These are phyloP conservation scores for Canis aureus DNA, from an alignment of 2,113 vertebrate genomes.

Conservation along the genomic window DNA sequence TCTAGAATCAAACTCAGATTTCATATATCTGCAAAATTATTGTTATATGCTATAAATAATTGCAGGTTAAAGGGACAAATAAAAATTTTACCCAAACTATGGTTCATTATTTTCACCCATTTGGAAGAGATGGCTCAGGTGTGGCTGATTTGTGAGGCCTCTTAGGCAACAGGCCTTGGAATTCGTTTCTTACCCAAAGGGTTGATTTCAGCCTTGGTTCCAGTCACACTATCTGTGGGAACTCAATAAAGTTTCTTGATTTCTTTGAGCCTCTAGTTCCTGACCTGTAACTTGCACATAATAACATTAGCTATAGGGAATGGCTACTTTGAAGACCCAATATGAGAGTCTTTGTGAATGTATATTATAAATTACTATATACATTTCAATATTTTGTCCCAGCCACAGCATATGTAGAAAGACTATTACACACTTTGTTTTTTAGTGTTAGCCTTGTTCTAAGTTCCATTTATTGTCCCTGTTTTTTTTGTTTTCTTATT, in stretches of 20 bases:
- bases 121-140: not conserved
- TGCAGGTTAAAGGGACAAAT: not conserved
- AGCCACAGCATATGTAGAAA: not conserved
- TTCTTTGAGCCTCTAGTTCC: not conserved
- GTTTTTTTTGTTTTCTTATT: constrained; percentile 41
- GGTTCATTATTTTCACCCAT: not conserved
- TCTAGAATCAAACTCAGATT: not conserved
- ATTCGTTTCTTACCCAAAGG: not conserved
- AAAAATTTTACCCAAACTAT: not conserved
- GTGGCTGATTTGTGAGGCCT: not conserved
- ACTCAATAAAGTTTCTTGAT: not conserved
- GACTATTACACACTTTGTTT: not conserved
- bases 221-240: not conserved
- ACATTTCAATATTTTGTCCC: not conserved
- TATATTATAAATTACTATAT: not conserved
- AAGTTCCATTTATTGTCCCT: not conserved
- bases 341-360: not conserved
- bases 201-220: not conserved
- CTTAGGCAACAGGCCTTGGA: not conserved
- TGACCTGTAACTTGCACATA: not conserved
- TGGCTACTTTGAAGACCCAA: not conserved
- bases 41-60: not conserved
- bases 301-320: not conserved
- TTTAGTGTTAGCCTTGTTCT: not conserved
- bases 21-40: not conserved